Evolutionary conservation across 2,797 vertebrate species (phyloP).

Genomic region (Glyptemys insculpta): DNA sequence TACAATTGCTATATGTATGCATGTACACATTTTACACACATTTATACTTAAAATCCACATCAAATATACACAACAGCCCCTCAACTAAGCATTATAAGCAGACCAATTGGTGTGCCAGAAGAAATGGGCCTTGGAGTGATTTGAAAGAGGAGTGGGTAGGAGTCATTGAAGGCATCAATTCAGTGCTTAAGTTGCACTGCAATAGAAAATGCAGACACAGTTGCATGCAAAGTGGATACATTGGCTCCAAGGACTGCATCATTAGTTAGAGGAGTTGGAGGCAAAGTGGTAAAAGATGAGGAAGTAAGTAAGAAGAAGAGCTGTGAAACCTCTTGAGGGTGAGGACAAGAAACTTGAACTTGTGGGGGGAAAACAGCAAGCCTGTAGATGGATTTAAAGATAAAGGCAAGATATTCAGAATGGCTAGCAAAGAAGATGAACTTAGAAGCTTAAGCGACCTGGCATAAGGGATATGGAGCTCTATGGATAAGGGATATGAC

Average conservation of each 20-base stretch:
- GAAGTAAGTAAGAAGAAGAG: not conserved
- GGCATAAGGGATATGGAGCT: too few species aligned
- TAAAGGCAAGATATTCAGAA: not conserved
- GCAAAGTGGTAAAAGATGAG: not conserved
- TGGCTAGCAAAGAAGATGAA: not conserved
- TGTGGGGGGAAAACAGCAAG: not conserved
- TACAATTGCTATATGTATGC: not conserved
- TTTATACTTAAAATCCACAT: accelerated
- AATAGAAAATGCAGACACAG: not conserved
- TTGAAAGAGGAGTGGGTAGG: not conserved
- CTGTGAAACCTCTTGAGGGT: not conserved
- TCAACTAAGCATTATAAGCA: not conserved
- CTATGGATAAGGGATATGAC: too few species aligned
- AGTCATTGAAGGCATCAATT: not conserved
- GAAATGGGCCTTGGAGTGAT: not conserved
- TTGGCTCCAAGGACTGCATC: not conserved
- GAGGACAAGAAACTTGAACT: not conserved
- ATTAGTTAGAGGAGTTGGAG: not conserved
- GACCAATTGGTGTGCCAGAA: not conserved
- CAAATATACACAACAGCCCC: accelerated
- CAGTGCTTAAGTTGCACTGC: not conserved
- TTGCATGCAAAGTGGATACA: not conserved
- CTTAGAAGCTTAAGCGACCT: not conserved
- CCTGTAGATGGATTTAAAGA: not conserved
- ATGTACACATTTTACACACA: accelerated